These are phyloP conservation scores for Oryzias javanicus DNA, from an alignment of 2,113 vertebrate species.

Conservation along the genomic window DNA sequence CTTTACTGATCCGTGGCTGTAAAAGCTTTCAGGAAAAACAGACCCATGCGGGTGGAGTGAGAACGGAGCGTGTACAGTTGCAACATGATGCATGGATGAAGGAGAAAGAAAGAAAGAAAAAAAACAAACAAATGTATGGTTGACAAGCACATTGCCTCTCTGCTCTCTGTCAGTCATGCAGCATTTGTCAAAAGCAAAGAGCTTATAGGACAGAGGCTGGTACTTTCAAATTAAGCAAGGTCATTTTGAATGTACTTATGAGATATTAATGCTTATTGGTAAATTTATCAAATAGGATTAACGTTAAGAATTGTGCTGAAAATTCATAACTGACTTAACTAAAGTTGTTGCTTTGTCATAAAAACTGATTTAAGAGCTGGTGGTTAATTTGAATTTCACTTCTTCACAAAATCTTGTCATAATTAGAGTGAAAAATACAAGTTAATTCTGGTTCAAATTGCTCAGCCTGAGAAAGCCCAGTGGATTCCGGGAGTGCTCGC, in stretches of 20 bases:
- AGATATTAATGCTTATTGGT: too few relatives aligned
- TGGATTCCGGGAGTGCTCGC: constrained; percentile 23
- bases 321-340: too few relatives aligned
- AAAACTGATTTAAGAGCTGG: too few relatives aligned
- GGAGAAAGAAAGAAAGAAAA: constrained; percentile 36
- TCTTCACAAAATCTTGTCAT: too few relatives aligned
- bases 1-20: constrained; percentile 37
- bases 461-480: not conserved
- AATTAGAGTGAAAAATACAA: too few relatives aligned
- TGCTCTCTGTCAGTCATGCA: not conserved
- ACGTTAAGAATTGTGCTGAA: too few relatives aligned
- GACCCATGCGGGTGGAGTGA: constrained; percentile 25
- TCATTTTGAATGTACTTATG: too few relatives aligned
- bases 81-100: constrained; percentile 35
- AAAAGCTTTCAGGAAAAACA: constrained; percentile 38
- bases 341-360: too few relatives aligned
- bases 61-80: constrained; percentile 32
- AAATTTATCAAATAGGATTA: too few relatives aligned
- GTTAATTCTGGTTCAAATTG: too few relatives aligned
- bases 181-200: not conserved
- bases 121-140: constrained; percentile 6
- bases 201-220: not conserved
- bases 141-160: constrained; percentile 2
- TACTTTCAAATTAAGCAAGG: not conserved
- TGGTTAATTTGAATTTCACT: too few relatives aligned